These are phyloP conservation scores for Pipistrellus pygmaeus DNA, from an alignment of 2,797 vertebrate genomes.

Conservation along the genomic window DNA sequence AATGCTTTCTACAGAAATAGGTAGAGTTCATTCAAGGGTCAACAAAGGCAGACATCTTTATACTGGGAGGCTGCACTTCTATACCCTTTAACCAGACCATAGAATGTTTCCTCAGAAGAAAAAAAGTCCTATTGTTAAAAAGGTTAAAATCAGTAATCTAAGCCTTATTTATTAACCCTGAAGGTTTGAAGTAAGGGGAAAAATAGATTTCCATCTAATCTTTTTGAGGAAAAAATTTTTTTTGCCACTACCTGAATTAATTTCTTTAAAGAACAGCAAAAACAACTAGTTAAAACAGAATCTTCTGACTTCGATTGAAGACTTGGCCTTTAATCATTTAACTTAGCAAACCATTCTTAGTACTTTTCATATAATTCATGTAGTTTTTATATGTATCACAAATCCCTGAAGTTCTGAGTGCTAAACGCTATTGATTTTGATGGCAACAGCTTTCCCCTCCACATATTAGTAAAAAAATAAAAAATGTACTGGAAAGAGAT, in stretches of 20 bases:
- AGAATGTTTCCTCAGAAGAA: constrained; percentile 13
- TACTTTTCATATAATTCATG: not conserved
- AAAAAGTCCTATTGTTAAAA: constrained; percentile 46
- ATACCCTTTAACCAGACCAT: not conserved
- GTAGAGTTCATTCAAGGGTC: not conserved
- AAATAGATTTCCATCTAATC: not conserved
- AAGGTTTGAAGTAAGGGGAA: constrained; percentile 13
- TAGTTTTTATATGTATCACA: constrained; percentile 23
- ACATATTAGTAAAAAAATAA: constrained; percentile 9
- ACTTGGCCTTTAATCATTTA: not conserved
- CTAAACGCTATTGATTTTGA: constrained; percentile 3
- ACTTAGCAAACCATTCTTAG: not conserved
- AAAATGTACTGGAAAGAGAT: not conserved
- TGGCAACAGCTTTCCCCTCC: not conserved
- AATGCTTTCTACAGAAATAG: not conserved
- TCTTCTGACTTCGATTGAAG: not conserved
- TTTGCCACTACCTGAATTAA: constrained; percentile 4
- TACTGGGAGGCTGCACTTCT: not conserved
- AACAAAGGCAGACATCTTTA: not conserved
- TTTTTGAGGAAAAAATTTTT: not conserved
- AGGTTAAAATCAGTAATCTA: not conserved
- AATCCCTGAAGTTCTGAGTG: constrained; percentile 2
- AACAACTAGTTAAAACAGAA: not conserved
- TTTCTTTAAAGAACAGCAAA: constrained; percentile 30
- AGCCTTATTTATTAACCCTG: constrained; percentile 6